Evolutionary conservation across 2,888 invertebrate species (phyloP).

Genomic region (Xestobium rufovillosum): DNA sequence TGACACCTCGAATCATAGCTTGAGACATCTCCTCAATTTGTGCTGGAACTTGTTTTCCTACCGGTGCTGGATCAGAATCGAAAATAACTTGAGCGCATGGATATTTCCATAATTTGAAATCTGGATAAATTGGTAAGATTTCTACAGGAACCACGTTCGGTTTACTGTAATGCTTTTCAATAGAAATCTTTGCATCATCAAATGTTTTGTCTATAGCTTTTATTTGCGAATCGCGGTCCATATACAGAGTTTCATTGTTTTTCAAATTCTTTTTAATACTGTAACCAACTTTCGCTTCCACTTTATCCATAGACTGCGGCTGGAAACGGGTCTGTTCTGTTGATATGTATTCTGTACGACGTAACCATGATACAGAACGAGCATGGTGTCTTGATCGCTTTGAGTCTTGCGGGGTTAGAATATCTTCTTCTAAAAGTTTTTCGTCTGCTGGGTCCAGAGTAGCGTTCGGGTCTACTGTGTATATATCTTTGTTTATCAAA

Average conservation of each 20-base stretch:
- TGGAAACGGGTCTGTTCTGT: conserved; percentile 98
- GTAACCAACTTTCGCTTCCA: conserved; percentile 98
- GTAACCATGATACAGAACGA: conserved; percentile 94
- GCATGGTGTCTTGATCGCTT: conserved; percentile 92
- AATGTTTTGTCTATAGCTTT: conserved; percentile 97
- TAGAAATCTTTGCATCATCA: conserved; percentile 75
- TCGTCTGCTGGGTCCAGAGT: conserved; percentile 84
- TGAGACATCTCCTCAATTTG: conserved; percentile 98
- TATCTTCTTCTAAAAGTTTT: conserved; percentile 91
- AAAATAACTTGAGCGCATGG: conserved; percentile 98
- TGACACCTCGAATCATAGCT: conserved; percentile 99
- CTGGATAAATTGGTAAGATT: conserved; percentile 82
- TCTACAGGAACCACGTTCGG: conserved; percentile 90
- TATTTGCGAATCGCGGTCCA: conserved; percentile 95
- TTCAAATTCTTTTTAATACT: conserved; percentile 89
- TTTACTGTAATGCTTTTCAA: conserved; percentile 93
- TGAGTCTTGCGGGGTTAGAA: conserved; percentile 78
- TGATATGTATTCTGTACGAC: conserved; percentile 97
- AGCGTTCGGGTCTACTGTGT: conserved; percentile 72
- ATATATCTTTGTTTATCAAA: conserved; percentile 91
- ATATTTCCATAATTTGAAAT: conserved; percentile 96
- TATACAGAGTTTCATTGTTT: conserved; percentile 78
- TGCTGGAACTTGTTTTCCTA: conserved; percentile 75
- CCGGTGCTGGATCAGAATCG: conserved; percentile 94
- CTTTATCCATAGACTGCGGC: conserved; percentile 92